A percentile compares a stretch with the other conserved stretches of the same genome.
phyloP scores from a whole-genome alignment of 2,113 vertebrate genomes.

The Coracopsis vasa region DNA sequence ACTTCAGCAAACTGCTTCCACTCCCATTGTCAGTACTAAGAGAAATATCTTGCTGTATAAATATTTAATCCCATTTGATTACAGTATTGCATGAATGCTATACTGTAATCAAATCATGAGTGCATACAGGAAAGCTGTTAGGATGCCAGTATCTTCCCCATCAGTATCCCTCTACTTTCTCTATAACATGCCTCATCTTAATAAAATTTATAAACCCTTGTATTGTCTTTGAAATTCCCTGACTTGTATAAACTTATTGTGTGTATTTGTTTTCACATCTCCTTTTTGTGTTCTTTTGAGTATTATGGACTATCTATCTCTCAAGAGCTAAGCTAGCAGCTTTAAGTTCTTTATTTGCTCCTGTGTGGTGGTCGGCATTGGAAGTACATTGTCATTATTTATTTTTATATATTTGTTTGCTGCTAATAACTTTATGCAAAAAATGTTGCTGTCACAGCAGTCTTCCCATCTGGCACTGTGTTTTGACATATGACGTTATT shows the following conservation, averaged over 20 bases:
- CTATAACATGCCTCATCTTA: neutral
- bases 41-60: neutral
- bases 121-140: neutral
- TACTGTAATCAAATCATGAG: neutral
- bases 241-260: neutral
- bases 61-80: neutral
- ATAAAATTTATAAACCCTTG: neutral
- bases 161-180: neutral
- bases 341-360: neutral
- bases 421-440: neutral
- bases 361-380: neutral
- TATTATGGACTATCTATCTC: neutral
- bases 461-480: neutral
- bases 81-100: neutral
- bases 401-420: neutral
- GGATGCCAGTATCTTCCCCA: neutral
- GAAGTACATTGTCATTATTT: neutral
- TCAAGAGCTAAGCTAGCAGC: neutral
- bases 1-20: neutral
- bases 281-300: neutral
- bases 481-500: neutral
- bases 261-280: neutral
- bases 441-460: neutral
- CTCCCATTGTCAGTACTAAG: neutral
- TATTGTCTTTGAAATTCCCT: neutral